phyloP scores from a whole-genome alignment of 1,140 invertebrate genomes.

The Nomia melanderi region DNA sequence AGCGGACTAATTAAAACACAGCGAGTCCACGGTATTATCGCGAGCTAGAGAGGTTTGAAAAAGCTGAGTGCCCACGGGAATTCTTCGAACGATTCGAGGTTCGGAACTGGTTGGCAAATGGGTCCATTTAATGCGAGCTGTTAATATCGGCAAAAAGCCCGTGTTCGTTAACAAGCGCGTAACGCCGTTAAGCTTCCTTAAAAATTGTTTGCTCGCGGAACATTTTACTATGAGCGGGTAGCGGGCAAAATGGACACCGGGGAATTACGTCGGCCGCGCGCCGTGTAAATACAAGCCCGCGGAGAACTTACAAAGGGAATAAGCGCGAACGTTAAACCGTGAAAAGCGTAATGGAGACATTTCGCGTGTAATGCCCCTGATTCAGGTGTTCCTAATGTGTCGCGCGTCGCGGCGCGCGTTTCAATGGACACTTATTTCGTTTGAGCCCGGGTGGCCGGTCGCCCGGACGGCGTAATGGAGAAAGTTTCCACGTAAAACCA shows the following conservation, averaged over 20 bases:
- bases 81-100: not conserved
- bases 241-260: not conserved
- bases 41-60: no score
- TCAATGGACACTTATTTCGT: slow-evolving; percentile 22
- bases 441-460: not conserved
- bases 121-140: not conserved
- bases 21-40: no score
- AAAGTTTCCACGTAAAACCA: not conserved
- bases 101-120: not conserved
- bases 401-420: slow-evolving; percentile 1
- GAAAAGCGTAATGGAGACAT: slow-evolving; percentile 24
- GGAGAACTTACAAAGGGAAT: not conserved
- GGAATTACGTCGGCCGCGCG: not conserved
- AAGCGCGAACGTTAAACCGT: slow-evolving; percentile 3
- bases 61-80: no score
- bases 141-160: not conserved
- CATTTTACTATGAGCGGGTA: slow-evolving; percentile 6
- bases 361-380: slow-evolving; percentile 15
- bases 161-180: no score
- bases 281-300: not conserved
- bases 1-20: no score
- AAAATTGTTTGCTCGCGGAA: not conserved
- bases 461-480: slow-evolving; percentile 2
- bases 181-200: not conserved
- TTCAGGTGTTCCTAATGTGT: slow-evolving; percentile 23